phyloP scores from a whole-genome alignment of 1,140 invertebrate genomes.

The Leptinotarsa texana region DNA sequence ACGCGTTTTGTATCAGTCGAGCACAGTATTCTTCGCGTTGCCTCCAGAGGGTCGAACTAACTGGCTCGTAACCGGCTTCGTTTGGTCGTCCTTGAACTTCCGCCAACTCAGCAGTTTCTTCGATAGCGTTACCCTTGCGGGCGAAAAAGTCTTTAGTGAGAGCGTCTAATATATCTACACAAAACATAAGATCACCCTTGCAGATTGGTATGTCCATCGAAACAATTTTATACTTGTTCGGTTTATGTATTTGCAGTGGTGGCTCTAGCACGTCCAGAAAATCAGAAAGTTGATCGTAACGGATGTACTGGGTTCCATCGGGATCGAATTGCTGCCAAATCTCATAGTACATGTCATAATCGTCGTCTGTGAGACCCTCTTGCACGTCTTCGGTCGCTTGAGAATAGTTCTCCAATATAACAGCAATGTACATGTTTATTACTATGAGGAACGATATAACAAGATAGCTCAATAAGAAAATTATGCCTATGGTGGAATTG shows the following conservation, averaged over 20 bases:
- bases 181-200: constrained; percentile 94
- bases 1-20: constrained; percentile 91
- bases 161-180: constrained; percentile 96
- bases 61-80: constrained; percentile 86
- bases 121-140: constrained; percentile 89
- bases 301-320: constrained; percentile 95
- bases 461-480: constrained; percentile 92
- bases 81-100: constrained; percentile 78
- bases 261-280: constrained; percentile 94
- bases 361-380: constrained; percentile 96
- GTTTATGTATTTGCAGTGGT: constrained; percentile 94
- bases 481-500: constrained; percentile 88
- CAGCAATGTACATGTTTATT: constrained; percentile 99
- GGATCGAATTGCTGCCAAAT: constrained; percentile 99
- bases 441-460: constrained; percentile 98
- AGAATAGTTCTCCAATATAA: constrained; percentile 98
- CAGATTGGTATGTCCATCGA: constrained; percentile 98
- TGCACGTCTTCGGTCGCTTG: constrained; percentile 96
- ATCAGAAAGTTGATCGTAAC: constrained; percentile 89
- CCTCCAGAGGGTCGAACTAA: constrained; percentile 90
- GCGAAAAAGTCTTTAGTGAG: constrained; percentile 96
- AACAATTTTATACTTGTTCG: constrained; percentile 98
- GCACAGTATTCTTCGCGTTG: constrained; percentile 96
- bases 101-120: constrained; percentile 81
- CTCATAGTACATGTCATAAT: constrained; percentile 99